Percentiles rank a stretch among this genome's conserved stretches.
Evolutionary conservation across 2,888 invertebrate species (phyloP).

Genomic region (Megalurothrips usitatus): DNA sequence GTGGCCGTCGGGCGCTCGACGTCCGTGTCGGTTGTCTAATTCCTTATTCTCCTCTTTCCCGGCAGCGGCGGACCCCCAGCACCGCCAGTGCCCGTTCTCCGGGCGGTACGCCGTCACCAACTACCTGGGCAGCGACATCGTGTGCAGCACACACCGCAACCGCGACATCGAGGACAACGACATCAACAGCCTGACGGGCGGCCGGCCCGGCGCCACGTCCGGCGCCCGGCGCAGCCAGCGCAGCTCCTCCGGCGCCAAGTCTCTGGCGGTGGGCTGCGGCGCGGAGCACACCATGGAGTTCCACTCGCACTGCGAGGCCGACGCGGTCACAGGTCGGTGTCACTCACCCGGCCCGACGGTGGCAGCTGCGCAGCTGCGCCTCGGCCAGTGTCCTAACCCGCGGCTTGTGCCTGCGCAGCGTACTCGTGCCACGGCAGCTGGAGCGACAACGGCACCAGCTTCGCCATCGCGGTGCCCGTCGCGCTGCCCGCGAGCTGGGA

Average conservation of each 20-base stretch:
- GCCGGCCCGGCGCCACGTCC: not conserved
- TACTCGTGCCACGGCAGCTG: slow-evolving; percentile 70
- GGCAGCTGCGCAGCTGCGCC: not conserved
- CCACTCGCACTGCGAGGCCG: slow-evolving; percentile 46
- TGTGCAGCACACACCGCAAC: slow-evolving; percentile 44
- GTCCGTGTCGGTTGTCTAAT: too few relatives aligned
- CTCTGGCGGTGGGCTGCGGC: not conserved
- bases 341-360: not conserved
- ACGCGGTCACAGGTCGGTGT: slow-evolving; percentile 51
- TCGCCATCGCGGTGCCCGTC: slow-evolving; percentile 59
- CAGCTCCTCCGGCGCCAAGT: not conserved
- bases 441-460: slow-evolving; percentile 59
- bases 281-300: slow-evolving; percentile 11
- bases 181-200: not conserved
- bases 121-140: slow-evolving; percentile 19
- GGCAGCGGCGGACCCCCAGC: slow-evolving; percentile 57
- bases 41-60: slow-evolving; percentile 28
- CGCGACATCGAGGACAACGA: not conserved
- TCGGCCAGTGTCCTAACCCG: not conserved
- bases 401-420: slow-evolving; percentile 47
- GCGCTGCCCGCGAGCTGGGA: slow-evolving; percentile 38
- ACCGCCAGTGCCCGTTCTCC: slow-evolving; percentile 62
- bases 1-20: too few relatives aligned
- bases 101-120: slow-evolving; percentile 59
- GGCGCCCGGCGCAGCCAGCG: not conserved